Evolutionary conservation across 1,140 invertebrate species (phyloP).

Genomic region (Oreohelix idahoensis): DNA sequence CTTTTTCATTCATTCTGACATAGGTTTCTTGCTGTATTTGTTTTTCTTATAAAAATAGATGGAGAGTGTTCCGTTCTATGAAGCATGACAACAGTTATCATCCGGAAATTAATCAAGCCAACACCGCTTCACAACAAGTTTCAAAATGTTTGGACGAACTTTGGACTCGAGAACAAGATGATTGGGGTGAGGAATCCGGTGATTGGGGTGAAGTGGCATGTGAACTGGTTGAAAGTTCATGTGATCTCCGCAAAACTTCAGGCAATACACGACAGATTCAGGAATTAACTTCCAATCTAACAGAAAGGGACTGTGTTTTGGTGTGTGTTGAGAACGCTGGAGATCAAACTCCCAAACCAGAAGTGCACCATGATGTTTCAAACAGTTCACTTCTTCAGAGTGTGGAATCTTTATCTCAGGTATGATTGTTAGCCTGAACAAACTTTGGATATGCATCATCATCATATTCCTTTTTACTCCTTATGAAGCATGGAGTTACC

Average conservation of each 20-base stretch:
- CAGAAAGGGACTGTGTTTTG: neutral
- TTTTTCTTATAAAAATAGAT: neutral
- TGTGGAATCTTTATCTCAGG: neutral
- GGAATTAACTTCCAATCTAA: neutral
- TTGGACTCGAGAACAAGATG: conserved; percentile 22
- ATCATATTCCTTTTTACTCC: too few species aligned
- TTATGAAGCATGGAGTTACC: too few species aligned
- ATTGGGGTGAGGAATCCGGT: conserved; percentile 12
- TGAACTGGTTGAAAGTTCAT: neutral
- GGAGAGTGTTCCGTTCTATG: conserved; percentile 21
- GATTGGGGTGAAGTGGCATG: neutral
- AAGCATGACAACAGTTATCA: conserved; percentile 3
- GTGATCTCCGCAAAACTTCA: neutral
- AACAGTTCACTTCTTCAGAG: neutral
- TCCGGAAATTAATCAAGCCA: neutral
- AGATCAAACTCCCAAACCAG: neutral
- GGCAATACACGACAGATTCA: neutral
- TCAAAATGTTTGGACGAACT: neutral
- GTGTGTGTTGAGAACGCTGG: neutral
- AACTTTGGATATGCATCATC: neutral
- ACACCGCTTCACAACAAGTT: neutral
- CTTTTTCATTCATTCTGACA: too few species aligned
- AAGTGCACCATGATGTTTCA: neutral
- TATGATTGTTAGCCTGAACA: neutral
- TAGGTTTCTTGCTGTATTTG: neutral